Conservation (phyloP, 2,797 vertebrate genomes). For the Taenioides sp. region DNA sequence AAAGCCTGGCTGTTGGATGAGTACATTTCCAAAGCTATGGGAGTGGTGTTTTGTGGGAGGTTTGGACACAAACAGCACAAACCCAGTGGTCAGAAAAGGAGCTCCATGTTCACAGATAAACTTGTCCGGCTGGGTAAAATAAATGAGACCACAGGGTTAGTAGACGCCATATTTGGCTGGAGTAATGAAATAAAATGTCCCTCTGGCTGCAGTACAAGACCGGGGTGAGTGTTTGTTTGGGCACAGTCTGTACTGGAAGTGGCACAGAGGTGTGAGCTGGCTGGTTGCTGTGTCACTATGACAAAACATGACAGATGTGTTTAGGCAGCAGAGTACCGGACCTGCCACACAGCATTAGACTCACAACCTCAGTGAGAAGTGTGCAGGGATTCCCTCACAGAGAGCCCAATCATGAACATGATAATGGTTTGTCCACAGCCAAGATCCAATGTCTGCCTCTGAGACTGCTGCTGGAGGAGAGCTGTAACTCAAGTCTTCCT, state of each 20-base stretch:
- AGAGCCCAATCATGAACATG: constrained; percentile 75
- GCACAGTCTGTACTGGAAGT: constrained; percentile 29
- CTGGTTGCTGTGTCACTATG: constrained; percentile 75
- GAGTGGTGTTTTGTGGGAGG: neutral
- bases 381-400: constrained; percentile 63
- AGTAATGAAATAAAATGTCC: constrained; percentile 11
- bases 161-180: constrained; percentile 9
- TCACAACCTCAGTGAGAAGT: constrained; percentile 76
- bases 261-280: constrained; percentile 73
- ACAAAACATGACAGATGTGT: constrained; percentile 80
- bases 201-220: neutral
- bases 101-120: constrained; percentile 19
- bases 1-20: constrained; percentile 31
- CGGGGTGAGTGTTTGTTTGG: constrained; percentile 14
- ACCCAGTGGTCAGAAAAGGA: neutral
- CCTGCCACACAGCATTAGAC: constrained; percentile 78
- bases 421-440: constrained; percentile 82
- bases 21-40: constrained; percentile 7
- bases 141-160: constrained; percentile 19
- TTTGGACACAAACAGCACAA: neutral
- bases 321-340: constrained; percentile 79
- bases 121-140: neutral
- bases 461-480: constrained; percentile 31
- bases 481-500: constrained; percentile 40
- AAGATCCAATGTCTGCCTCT: constrained; percentile 67